A percentile compares a stretch with the other conserved stretches of the same genome.
These are phyloP conservation scores for Mugil cephalus DNA, from an alignment of 2,113 vertebrate species.

Conservation along the genomic window DNA sequence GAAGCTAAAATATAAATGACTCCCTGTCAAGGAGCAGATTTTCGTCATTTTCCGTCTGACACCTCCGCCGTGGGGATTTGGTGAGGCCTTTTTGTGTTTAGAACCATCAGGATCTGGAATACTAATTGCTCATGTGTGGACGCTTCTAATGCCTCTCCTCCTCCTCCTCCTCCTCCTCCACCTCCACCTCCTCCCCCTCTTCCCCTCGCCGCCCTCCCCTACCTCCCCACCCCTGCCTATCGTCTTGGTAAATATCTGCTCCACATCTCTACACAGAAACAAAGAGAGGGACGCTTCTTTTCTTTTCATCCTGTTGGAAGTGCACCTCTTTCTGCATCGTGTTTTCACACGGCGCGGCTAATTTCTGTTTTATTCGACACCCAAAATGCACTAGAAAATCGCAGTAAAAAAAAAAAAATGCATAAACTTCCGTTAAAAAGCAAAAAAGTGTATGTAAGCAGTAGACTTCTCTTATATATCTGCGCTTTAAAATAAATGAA, in stretches of 20 bases:
- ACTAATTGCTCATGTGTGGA: constrained; percentile 86
- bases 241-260: constrained; percentile 80
- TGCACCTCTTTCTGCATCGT: constrained; percentile 19
- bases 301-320: constrained; percentile 28
- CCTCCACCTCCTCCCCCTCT: constrained; percentile 44
- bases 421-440: constrained; percentile 51
- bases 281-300: constrained; percentile 51
- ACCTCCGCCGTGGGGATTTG: constrained; percentile 91
- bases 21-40: constrained; percentile 99
- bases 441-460: constrained; percentile 49
- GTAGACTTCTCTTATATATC: constrained; percentile 74
- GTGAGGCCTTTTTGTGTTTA: constrained; percentile 86
- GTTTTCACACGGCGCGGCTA: not conserved
- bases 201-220: constrained; percentile 29
- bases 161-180: constrained; percentile 28
- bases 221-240: constrained; percentile 35
- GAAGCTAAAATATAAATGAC: constrained; percentile 99
- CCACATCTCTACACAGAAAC: constrained; percentile 70
- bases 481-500: constrained; percentile 80
- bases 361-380: not conserved
- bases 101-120: constrained; percentile 87
- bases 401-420: not conserved
- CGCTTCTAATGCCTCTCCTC: constrained; percentile 72
- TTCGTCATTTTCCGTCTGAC: constrained; percentile 98
- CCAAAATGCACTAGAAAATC: not conserved